A percentile compares a stretch with the other conserved stretches of the same genome.
phyloP scores from a whole-genome alignment of 2,797 vertebrate genomes.

The Picus viridis region DNA sequence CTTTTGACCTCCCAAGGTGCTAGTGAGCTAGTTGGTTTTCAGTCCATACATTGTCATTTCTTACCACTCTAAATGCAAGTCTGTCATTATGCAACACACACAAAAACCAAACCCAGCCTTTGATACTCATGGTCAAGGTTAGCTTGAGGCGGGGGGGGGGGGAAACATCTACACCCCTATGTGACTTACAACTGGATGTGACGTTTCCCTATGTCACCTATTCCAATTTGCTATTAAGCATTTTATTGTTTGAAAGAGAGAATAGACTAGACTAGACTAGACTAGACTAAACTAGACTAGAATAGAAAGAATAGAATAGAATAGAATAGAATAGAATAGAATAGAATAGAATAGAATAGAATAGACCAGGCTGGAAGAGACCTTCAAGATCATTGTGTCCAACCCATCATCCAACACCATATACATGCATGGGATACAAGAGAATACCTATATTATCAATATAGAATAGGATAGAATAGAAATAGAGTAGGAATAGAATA shows the following conservation, averaged over 20 bases:
- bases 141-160: too few species aligned
- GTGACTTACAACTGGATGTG: background rate
- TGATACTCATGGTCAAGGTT: background rate
- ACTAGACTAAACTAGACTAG: too few species aligned
- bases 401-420: too few species aligned
- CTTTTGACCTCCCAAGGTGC: background rate
- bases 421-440: background rate
- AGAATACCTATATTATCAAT: slow-evolving; percentile 7
- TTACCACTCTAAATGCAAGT: background rate
- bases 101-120: too few species aligned
- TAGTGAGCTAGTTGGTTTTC: background rate
- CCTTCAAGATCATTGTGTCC: too few species aligned
- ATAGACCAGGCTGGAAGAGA: too few species aligned
- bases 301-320: too few species aligned
- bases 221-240: background rate
- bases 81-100: background rate
- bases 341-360: too few species aligned
- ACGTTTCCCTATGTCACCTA: background rate
- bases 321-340: background rate
- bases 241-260: background rate
- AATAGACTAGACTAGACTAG: too few species aligned
- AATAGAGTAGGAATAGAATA: too few species aligned
- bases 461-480: background rate
- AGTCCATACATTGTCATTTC: background rate
- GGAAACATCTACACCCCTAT: background rate